Percentiles rank a stretch among this genome's conserved stretches.
Evolutionary conservation across 2,113 vertebrate species (phyloP).

Genomic region (Phocoena phocoena): DNA sequence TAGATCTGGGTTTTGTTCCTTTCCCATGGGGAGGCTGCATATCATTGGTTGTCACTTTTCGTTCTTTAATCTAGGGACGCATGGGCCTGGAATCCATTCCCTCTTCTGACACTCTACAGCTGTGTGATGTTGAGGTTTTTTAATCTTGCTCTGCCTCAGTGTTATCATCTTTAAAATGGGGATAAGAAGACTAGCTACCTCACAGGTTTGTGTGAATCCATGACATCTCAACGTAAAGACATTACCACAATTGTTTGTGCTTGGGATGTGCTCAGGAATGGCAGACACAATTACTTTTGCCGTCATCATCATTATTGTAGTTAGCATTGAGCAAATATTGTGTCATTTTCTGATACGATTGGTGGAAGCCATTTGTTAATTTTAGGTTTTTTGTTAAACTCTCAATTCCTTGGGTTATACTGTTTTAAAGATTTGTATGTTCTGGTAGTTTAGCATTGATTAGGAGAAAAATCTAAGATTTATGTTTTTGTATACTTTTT

Average conservation of each 20-base stretch:
- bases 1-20: constrained; percentile 34
- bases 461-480: constrained; percentile 52
- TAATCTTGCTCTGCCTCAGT: neutral
- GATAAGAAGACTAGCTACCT: neutral
- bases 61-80: neutral
- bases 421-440: constrained; percentile 29
- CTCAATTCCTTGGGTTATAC: neutral
- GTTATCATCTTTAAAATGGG: constrained; percentile 20
- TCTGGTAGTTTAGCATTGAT: constrained; percentile 58
- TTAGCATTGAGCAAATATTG: neutral
- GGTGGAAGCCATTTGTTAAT: neutral
- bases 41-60: neutral
- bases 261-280: neutral
- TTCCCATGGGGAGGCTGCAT: neutral
- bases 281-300: neutral
- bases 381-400: constrained; percentile 41
- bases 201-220: neutral
- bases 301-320: neutral
- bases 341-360: neutral
- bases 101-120: neutral
- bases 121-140: neutral
- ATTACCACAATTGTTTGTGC: neutral
- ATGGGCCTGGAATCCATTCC: neutral
- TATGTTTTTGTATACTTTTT: constrained; percentile 69
- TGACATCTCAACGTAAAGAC: neutral